A percentile compares a stretch with the other conserved stretches of the same genome.
These are phyloP conservation scores for Chaetorhynchus papuensis DNA, from an alignment of 2,113 vertebrate species.

Conservation along the genomic window DNA sequence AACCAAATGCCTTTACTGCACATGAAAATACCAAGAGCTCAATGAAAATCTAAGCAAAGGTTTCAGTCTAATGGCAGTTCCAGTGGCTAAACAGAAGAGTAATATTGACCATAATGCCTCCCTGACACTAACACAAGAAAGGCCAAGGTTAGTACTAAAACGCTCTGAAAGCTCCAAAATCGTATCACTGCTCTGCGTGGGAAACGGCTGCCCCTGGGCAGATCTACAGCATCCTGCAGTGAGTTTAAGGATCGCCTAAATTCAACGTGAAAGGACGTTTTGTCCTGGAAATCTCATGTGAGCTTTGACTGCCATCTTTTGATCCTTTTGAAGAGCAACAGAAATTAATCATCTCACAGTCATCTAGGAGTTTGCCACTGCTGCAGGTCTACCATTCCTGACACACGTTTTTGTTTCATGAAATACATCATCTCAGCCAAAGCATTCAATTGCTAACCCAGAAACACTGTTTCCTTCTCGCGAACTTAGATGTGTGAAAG, in stretches of 20 bases:
- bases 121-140: not conserved
- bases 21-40: not conserved
- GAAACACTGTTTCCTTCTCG: not conserved
- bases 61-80: not conserved
- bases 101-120: not conserved
- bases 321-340: not conserved
- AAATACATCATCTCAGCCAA: not conserved
- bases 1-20: not conserved
- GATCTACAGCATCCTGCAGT: not conserved
- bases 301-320: conserved; percentile 67
- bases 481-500: not conserved
- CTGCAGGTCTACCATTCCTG: not conserved
- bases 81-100: not conserved
- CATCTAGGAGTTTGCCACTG: not conserved
- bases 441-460: not conserved
- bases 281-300: not conserved
- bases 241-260: not conserved
- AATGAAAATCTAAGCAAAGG: not conserved
- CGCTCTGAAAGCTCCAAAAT: not conserved
- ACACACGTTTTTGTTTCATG: not conserved
- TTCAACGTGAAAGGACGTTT: not conserved
- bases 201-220: not conserved
- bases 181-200: rapidly evolving
- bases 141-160: not conserved
- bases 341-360: not conserved